Evolutionary conservation across 2,797 vertebrate genomes (phyloP).

Genomic region (Emydoidea blandingii): DNA sequence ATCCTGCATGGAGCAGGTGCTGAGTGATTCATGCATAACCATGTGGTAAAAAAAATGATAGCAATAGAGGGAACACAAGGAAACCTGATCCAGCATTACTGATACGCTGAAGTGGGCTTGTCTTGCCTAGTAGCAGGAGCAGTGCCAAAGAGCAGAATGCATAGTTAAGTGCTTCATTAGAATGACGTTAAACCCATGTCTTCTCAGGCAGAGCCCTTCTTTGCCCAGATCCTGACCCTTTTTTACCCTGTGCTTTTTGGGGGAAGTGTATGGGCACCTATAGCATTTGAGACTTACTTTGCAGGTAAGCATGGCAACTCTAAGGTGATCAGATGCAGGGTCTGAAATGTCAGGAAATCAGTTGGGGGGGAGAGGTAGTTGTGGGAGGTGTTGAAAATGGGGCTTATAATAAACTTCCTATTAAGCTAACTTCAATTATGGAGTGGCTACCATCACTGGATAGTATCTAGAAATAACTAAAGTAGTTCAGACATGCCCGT

Average conservation of each 20-base stretch:
- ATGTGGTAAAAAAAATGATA: not conserved
- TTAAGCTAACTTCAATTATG: not conserved
- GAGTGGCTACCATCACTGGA: not conserved
- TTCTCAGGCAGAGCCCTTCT: not conserved
- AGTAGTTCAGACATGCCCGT: not conserved
- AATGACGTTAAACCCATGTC: not conserved
- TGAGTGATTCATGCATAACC: not conserved
- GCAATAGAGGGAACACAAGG: not conserved
- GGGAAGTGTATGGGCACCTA: not conserved
- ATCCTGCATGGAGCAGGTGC: not conserved
- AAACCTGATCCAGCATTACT: not conserved
- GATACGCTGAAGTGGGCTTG: not conserved
- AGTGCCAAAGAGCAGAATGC: not conserved
- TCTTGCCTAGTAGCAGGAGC: not conserved
- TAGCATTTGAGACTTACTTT: not conserved
- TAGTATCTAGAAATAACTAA: not conserved
- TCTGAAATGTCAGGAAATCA: not conserved
- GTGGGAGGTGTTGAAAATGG: not conserved
- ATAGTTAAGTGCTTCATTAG: not conserved
- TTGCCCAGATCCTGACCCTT: not conserved
- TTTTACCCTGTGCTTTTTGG: not conserved
- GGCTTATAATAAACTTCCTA: not conserved
- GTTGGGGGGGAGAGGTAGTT: not conserved
- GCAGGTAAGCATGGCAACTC: not conserved
- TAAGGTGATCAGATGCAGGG: fast-evolving